Evolutionary conservation across 2,888 invertebrate species (phyloP).

Genomic region (Mimumesa dahlbomi): DNA sequence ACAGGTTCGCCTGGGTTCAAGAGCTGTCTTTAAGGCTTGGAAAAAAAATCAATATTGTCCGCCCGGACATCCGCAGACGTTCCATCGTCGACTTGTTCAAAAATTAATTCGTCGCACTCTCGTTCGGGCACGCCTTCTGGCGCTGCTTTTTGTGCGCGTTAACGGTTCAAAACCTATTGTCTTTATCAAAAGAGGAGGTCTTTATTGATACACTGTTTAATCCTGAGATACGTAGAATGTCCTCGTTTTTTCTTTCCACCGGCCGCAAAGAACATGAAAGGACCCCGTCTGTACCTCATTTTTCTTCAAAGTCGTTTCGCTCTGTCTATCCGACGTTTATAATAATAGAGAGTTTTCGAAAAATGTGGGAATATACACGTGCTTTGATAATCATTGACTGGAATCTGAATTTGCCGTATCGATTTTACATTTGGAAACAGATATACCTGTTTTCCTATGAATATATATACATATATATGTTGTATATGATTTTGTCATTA

Average conservation of each 20-base stretch:
- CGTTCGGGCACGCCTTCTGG: neutral
- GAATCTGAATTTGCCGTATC: neutral
- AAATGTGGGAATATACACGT: neutral
- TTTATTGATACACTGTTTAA: neutral
- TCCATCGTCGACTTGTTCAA: conserved; percentile 36
- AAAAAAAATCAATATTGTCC: conserved; percentile 61
- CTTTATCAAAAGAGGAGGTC: neutral
- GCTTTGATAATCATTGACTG: neutral
- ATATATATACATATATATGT: too few species aligned
- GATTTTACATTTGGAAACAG: neutral
- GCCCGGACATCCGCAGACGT: conserved; percentile 45
- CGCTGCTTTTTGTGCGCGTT: neutral
- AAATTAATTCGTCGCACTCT: conserved; percentile 39
- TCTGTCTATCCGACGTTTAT: too few species aligned
- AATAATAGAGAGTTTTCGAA: too few species aligned
- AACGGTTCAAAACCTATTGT: neutral
- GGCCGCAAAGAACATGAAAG: too few species aligned
- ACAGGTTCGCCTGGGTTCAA: neutral
- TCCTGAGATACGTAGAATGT: neutral
- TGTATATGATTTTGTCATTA: too few species aligned
- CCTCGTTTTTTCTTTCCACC: neutral
- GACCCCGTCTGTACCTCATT: too few species aligned
- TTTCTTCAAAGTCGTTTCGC: too few species aligned
- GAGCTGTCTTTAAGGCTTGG: conserved; percentile 28
- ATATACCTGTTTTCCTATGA: too few species aligned